Evolutionary conservation across 2,113 vertebrate genomes (phyloP).

Genomic region (Nymphicus hollandicus): DNA sequence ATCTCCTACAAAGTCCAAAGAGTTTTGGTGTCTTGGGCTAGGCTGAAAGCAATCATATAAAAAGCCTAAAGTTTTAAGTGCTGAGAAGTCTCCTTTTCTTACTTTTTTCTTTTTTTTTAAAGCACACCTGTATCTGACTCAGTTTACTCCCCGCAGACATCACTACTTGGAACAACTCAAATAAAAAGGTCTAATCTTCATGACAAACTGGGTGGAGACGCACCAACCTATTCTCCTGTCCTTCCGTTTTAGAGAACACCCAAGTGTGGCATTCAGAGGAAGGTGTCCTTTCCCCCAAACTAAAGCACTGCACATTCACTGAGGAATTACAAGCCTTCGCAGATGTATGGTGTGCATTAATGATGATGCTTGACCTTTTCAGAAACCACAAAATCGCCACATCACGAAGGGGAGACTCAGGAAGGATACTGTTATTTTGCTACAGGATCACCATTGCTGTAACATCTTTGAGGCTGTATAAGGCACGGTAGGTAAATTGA

Average conservation of each 20-base stretch:
- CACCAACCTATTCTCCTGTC: background rate
- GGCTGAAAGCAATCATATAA: conserved; percentile 13
- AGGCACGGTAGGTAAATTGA: background rate
- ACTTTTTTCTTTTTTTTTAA: background rate
- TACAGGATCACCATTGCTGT: background rate
- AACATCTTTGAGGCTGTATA: background rate
- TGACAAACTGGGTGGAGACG: background rate
- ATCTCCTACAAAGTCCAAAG: conserved; percentile 38
- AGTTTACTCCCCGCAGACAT: background rate
- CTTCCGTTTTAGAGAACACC: background rate
- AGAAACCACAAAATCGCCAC: background rate
- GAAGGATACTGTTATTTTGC: background rate
- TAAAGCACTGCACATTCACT: background rate
- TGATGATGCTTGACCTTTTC: background rate
- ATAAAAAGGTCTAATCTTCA: background rate
- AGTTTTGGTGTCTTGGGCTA: conserved; percentile 23
- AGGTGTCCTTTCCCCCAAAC: background rate
- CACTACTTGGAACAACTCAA: background rate
- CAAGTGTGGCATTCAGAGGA: background rate
- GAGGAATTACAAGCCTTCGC: background rate
- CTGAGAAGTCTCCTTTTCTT: background rate
- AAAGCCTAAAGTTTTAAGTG: background rate
- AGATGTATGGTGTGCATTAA: background rate
- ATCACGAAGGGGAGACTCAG: background rate
- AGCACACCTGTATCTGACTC: background rate